phyloP scores from a whole-genome alignment of 2,888 invertebrate species.

The Mechanitis mazaeus region DNA sequence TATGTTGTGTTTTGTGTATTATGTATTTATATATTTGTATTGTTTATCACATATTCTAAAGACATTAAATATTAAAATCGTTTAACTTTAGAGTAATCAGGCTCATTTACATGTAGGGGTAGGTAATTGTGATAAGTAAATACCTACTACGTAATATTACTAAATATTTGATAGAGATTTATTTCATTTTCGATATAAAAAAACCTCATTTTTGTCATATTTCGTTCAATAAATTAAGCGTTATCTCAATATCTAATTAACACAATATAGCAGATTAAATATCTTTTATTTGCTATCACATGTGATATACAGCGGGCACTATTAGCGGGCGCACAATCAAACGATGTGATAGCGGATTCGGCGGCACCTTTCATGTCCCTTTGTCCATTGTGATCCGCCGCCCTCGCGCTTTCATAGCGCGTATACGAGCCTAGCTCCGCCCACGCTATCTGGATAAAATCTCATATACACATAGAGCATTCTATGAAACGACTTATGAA shows the following conservation, averaged over 20 bases:
- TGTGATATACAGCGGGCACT: constrained; percentile 65
- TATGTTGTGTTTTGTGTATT: too few species aligned
- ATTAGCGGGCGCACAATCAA: constrained; percentile 59
- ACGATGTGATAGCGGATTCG: constrained; percentile 68
- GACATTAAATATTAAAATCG: too few species aligned
- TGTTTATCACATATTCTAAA: too few species aligned
- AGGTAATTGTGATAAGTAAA: too few species aligned
- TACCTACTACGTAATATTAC: too few species aligned
- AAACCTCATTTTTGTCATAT: not conserved
- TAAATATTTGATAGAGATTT: too few species aligned
- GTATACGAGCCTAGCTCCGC: constrained; percentile 28
- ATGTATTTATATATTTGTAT: too few species aligned
- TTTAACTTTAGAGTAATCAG: too few species aligned
- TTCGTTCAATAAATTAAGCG: not conserved
- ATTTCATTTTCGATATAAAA: too few species aligned
- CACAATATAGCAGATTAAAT: constrained; percentile 13
- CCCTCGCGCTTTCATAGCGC: constrained; percentile 31
- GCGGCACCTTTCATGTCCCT: constrained; percentile 71
- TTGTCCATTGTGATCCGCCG: constrained; percentile 69
- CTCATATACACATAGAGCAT: constrained; percentile 13
- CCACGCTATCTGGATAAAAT: constrained; percentile 34
- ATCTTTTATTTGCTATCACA: constrained; percentile 27
- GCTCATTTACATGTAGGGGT: too few species aligned
- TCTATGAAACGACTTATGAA: not conserved
- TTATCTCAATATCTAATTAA: constrained; percentile 10